Conservation (phyloP, 2,888 invertebrate species). For the Callosobruchus maculatus region DNA sequence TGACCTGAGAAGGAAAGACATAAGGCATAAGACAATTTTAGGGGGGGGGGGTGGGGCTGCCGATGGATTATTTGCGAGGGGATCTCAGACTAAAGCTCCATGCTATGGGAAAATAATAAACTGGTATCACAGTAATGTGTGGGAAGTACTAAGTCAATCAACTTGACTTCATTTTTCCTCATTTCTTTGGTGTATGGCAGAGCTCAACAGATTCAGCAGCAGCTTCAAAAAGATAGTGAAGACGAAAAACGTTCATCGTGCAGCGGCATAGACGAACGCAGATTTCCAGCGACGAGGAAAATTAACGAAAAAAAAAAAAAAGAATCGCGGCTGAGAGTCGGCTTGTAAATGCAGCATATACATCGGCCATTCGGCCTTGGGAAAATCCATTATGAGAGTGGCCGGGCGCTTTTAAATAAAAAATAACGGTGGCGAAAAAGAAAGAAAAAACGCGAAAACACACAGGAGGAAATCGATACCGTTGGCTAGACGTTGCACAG, state of each 20-base stretch:
- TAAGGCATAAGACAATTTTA: too few relatives aligned
- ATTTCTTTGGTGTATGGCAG: too few relatives aligned
- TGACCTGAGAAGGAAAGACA: too few relatives aligned
- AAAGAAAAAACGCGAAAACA: constrained; percentile 22
- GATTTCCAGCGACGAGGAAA: neutral
- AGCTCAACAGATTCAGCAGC: neutral
- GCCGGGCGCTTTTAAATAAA: constrained; percentile 22
- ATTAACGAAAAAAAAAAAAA: neutral
- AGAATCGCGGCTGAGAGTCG: neutral
- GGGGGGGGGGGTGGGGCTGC: too few relatives aligned
- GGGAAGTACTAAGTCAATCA: too few relatives aligned
- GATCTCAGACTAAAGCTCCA: too few relatives aligned
- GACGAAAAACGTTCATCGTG: neutral
- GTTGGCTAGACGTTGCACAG: constrained; percentile 35
- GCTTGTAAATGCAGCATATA: neutral
- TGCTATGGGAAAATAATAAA: too few relatives aligned
- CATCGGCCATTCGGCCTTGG: constrained; percentile 3
- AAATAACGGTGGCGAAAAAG: constrained; percentile 21
- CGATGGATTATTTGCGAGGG: too few relatives aligned
- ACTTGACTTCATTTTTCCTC: too few relatives aligned
- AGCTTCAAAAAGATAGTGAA: neutral
- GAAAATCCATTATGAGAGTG: constrained; percentile 21
- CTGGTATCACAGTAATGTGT: too few relatives aligned
- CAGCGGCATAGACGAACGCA: neutral
- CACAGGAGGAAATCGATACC: constrained; percentile 31